Percentiles rank a stretch among this genome's conserved stretches.
phyloP scores from a whole-genome alignment of 2,113 vertebrate genomes.

The Heterochromis multidens region DNA sequence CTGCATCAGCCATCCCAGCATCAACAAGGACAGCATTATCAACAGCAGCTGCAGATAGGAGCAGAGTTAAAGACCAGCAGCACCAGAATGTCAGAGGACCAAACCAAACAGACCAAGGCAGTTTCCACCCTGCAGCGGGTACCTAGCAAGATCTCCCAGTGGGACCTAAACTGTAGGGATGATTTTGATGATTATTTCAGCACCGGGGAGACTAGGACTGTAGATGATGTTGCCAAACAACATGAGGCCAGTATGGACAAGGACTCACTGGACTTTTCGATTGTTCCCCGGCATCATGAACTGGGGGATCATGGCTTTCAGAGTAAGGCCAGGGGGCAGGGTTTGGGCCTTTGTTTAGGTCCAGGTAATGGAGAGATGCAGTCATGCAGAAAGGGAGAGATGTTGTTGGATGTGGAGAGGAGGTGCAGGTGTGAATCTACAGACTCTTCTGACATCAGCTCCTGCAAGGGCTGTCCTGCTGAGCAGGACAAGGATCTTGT shows the following conservation, averaged over 20 bases:
- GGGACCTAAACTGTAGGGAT: conserved; percentile 81
- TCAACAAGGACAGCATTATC: conserved; percentile 8
- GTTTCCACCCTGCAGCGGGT: conserved; percentile 68
- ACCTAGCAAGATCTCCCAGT: conserved; percentile 75
- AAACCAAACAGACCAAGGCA: conserved; percentile 77
- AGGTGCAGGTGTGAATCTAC: conserved; percentile 60
- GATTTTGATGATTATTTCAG: conserved; percentile 89
- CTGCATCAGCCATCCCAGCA: conserved; percentile 41
- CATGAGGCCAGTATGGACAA: conserved; percentile 22
- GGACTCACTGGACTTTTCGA: conserved; percentile 33
- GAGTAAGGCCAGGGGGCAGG: background rate
- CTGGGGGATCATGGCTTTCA: background rate
- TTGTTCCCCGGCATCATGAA: background rate
- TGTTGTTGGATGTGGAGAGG: background rate
- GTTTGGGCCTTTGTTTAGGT: conserved; percentile 21
- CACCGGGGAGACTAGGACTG: conserved; percentile 85
- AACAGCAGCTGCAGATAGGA: conserved; percentile 37
- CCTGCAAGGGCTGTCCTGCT: conserved; percentile 82
- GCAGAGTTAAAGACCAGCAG: conserved; percentile 39
- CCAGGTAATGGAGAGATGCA: background rate
- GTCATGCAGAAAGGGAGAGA: conserved; percentile 9
- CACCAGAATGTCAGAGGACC: conserved; percentile 80
- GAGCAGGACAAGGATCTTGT: conserved; percentile 84
- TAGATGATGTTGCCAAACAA: conserved; percentile 77
- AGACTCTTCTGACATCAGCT: conserved; percentile 53